Conservation (phyloP, 2,113 vertebrate species). For the Bos indicus region DNA sequence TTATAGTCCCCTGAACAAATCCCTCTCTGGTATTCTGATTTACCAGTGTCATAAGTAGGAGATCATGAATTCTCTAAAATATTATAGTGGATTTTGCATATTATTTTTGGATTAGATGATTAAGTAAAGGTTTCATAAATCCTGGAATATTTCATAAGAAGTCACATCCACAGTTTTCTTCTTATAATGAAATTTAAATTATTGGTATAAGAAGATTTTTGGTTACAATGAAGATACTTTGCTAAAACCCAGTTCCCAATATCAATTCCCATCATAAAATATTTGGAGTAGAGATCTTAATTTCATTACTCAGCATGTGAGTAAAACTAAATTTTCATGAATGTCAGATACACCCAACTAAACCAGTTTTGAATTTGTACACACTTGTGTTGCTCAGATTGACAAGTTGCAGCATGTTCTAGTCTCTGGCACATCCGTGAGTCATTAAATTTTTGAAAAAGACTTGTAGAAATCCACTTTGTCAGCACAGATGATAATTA, state of each 20-base stretch:
- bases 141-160: neutral
- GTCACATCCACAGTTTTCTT: neutral
- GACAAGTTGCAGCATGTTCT: slow-evolving; percentile 75
- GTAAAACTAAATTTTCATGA: slow-evolving; percentile 60
- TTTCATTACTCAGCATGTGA: slow-evolving; percentile 33
- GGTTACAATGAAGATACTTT: neutral
- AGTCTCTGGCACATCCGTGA: slow-evolving; percentile 68
- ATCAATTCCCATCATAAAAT: neutral
- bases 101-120: neutral
- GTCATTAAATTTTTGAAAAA: slow-evolving; percentile 77
- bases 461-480: slow-evolving; percentile 67
- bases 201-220: neutral
- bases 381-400: slow-evolving; percentile 76
- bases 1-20: neutral
- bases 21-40: neutral
- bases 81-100: neutral
- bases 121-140: neutral
- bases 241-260: neutral
- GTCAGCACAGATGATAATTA: slow-evolving; percentile 70
- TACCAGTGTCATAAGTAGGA: neutral
- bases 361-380: slow-evolving; percentile 81
- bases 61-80: slow-evolving; percentile 4
- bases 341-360: slow-evolving; percentile 73
- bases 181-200: neutral
- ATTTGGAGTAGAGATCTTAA: slow-evolving; percentile 23